A percentile compares a stretch with the other conserved stretches of the same genome.
Evolutionary conservation across 1,140 invertebrate species (phyloP).

Genomic region (Eueides isabella): DNA sequence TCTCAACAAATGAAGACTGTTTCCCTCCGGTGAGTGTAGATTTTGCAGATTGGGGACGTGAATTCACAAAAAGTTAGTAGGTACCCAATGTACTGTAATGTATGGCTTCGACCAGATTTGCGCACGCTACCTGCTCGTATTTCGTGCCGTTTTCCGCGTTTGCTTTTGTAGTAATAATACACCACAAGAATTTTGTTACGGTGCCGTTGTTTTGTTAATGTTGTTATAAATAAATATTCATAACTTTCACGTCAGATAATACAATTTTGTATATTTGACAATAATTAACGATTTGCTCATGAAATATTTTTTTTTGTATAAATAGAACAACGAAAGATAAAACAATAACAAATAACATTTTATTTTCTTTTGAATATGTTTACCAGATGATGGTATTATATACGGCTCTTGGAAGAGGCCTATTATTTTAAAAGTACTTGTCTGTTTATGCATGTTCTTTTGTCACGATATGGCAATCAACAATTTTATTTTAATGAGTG

Average conservation of each 20-base stretch:
- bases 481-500: constrained; percentile 31
- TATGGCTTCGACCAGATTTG: constrained; percentile 49
- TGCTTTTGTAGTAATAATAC: constrained; percentile 31
- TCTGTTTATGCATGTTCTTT: constrained; percentile 20
- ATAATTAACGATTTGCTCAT: not conserved
- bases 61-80: constrained; percentile 41
- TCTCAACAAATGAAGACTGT: constrained; percentile 46
- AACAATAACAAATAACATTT: not conserved
- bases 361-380: not conserved
- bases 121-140: constrained; percentile 44
- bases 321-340: too few relatives aligned
- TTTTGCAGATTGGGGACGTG: constrained; percentile 46
- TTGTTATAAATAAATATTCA: not conserved
- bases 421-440: not conserved
- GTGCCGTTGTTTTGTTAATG: too few relatives aligned
- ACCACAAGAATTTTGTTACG: constrained; percentile 12
- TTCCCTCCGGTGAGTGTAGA: constrained; percentile 45
- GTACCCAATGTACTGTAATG: constrained; percentile 39
- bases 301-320: too few relatives aligned
- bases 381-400: not conserved
- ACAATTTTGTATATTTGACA: not conserved
- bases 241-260: not conserved
- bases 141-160: constrained; percentile 36
- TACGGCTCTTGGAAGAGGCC: constrained; percentile 1
- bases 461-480: constrained; percentile 33